Base-by-base conservation (phyloP, 2,888 invertebrate species). In the Brenthis daphne region DNA sequence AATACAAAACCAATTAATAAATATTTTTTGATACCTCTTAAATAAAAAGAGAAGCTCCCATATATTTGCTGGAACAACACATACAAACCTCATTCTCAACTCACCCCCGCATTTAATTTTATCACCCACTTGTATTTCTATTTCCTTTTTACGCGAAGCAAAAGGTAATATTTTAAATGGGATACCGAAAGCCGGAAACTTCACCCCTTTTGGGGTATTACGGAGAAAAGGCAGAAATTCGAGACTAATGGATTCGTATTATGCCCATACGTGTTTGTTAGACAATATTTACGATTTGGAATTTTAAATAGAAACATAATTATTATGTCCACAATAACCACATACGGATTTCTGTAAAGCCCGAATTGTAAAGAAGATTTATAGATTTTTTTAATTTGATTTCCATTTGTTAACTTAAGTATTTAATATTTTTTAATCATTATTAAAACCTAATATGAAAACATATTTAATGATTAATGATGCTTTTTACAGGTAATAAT, bases 141-240 rank as follows among this genome's bases (percentile, higher is more conserved):
- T 67, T 66, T 57, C 37, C 57, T 63, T 63, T 63, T 57, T 57
- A 63, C 57, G 51, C 56, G 13, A 29, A 50, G 24, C 51, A 33
- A 64, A 47, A 33, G 51, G 50, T 70, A 60, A 67, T 64, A 64
- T 60, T 67, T 64, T 67, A 60, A 67, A 70, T 64, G 70, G 56
- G 60, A 56, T 50, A 60, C 64, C 67, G 55, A 67, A 64, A 55
- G 61, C 55, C 57, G 64, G 64, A 60, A 64, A 57, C 16, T 64
- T 70, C 50, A 58, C 56, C 70, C 64, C 55, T 60, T 70, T 70
- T 64, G 29, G 14, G 56, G 43, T 48, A 54, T 63, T 60, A 57
- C 53, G 43, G 43, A 56, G 37, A 55, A 66, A 54, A 64, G 55
- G 58, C 24, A 55, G 57, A 43, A 58, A 47, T 61, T 54, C 55